phyloP scores from a whole-genome alignment of 2,797 vertebrate species.

The Rousettus madagascariensis region DNA sequence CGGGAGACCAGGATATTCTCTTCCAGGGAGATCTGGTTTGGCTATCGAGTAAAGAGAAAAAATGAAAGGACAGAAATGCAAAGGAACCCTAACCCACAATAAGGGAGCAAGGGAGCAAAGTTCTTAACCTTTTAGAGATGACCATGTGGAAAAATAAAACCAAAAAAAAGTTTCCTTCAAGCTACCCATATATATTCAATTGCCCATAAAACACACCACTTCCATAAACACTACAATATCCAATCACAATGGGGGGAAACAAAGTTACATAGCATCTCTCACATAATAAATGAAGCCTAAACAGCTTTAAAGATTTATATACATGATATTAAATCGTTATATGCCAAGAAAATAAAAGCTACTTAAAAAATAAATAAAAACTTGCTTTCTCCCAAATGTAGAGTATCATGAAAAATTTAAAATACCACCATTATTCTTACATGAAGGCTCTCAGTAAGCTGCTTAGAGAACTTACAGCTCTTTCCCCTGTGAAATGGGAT shows the following conservation, averaged over 20 bases:
- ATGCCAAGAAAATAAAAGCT: conserved; percentile 57
- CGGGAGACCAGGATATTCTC: conserved; percentile 97
- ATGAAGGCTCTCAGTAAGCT: background rate
- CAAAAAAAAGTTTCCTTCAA: background rate
- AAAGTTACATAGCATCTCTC: background rate
- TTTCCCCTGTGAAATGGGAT: background rate
- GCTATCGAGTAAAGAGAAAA: conserved; percentile 85
- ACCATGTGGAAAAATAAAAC: conserved; percentile 37
- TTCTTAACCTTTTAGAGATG: conserved; percentile 38
- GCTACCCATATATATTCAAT: background rate
- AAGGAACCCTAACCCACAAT: conserved; percentile 24
- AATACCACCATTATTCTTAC: background rate
- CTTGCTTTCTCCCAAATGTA: conserved; percentile 14
- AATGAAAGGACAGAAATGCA: conserved; percentile 57
- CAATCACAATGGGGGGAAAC: background rate
- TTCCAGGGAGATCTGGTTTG: conserved; percentile 94
- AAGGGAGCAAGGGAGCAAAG: background rate
- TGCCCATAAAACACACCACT: background rate
- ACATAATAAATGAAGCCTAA: conserved; percentile 35
- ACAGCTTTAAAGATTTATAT: conserved; percentile 50
- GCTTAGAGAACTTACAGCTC: background rate
- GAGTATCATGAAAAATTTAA: conserved; percentile 11
- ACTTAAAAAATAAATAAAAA: conserved; percentile 52
- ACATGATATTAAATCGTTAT: conserved; percentile 10
- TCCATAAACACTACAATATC: conserved; percentile 5